Evolutionary conservation across 2,888 invertebrate genomes (phyloP), one percentile per base, ranked within the genome.

Genomic region (Harpalus rufipes): DNA sequence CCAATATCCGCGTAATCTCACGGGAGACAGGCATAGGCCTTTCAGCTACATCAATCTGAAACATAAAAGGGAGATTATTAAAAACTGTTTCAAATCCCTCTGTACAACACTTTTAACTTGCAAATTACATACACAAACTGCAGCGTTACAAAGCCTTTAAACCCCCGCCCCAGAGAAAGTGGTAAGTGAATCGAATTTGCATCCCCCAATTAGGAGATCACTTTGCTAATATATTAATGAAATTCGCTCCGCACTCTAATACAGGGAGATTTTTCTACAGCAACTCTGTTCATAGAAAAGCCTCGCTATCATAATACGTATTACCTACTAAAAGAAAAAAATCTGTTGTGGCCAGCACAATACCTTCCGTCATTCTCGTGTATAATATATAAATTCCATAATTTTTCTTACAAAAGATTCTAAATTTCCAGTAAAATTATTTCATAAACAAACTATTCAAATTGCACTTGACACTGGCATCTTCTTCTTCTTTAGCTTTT

Each of bases 131-230:
- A 79, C 56, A 63, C 51, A 84, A 84, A 84, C 65, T 76, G 83
- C 68, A 74, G 72, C 82, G 56, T 25, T 56, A 56, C 25, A 51
- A 72, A 82, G 25, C 84, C 65, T 74, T 16, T 78, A 84, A 84
- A 63, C 25, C n/a, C 25, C 32, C 56, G 25, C n/a, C 56, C 76
- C 78, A 58, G 72, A 25, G 51, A n/a, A 51, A 41, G 58, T 74
- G 74, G 78, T 84, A 84, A 76, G 78, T 58, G 78, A 78, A 84
- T 84, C 72, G 78, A 84, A 84, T 84, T 65, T 84, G 63, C 84
- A 78, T 78, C 63, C 78, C 63, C 84, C 84, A 84, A 84, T 84
- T 84, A 84, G 63, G 12, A 41, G 44, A 84, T 58, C 59, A 14
- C 16, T 32, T 32, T 59, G 59, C 59, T 16, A 51, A 51, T 51